A percentile compares a stretch with the other conserved stretches of the same genome.
Conservation (phyloP, 2,113 vertebrate species). For the Sula dactylatra region DNA sequence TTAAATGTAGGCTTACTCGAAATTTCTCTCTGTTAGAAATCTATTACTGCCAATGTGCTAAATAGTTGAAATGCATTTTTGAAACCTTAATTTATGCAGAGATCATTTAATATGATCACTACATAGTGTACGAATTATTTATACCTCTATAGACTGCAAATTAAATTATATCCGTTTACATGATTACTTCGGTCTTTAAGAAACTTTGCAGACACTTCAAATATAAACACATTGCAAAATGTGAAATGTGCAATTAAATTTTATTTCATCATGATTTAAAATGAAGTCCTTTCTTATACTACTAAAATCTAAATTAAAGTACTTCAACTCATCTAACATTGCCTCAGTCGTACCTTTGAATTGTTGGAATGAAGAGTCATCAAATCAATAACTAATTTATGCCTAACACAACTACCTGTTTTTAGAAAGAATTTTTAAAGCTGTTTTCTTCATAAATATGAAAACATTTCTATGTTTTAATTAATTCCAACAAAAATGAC, state of each 20-base stretch:
- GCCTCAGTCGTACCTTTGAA: neutral
- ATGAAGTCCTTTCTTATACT: neutral
- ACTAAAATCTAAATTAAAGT: neutral
- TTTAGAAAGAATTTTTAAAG: neutral
- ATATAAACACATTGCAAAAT: conserved; percentile 6
- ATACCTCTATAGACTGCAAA: neutral
- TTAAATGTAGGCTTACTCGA: neutral
- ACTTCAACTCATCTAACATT: neutral
- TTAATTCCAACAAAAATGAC: neutral
- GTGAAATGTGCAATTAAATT: neutral
- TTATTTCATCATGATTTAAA: conserved; percentile 18
- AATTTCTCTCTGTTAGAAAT: neutral
- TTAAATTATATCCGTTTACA: conserved; percentile 34
- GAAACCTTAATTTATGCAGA: neutral
- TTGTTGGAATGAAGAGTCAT: neutral
- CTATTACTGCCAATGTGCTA: neutral
- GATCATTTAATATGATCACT: neutral
- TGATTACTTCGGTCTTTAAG: conserved; percentile 36
- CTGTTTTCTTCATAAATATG: neutral
- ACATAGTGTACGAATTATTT: neutral
- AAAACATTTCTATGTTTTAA: neutral
- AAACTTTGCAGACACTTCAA: conserved; percentile 43
- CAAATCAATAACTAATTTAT: neutral
- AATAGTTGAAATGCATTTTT: neutral
- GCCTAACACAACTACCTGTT: neutral